Percentiles rank a stretch among this genome's conserved stretches.
These are phyloP conservation scores for Gavia stellata DNA, from an alignment of 2,113 vertebrate species.

Conservation along the genomic window DNA sequence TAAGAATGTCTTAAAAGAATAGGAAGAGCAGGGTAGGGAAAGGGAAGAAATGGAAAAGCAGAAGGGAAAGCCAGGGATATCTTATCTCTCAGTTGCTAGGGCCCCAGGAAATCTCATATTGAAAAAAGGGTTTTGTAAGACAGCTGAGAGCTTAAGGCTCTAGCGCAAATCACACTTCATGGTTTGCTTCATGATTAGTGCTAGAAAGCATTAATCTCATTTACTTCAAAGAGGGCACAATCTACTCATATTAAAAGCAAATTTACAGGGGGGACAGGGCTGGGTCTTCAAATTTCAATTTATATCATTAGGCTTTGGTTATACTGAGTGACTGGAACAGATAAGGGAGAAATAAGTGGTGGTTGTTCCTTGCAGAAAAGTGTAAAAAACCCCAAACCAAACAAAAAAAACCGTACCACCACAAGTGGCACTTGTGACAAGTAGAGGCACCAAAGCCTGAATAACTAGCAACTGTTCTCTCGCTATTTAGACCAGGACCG, in stretches of 20 bases:
- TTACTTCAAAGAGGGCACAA: neutral
- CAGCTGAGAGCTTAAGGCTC: neutral
- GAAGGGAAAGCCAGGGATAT: neutral
- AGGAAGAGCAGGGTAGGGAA: neutral
- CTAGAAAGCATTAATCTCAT: neutral
- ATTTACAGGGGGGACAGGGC: rapidly evolving
- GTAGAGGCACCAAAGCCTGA: neutral
- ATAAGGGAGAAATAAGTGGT: neutral
- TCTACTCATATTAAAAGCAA: neutral
- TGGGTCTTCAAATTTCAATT: neutral
- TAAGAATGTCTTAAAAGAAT: neutral
- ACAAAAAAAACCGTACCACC: neutral
- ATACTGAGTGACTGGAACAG: neutral
- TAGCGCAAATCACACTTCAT: neutral
- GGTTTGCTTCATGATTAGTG: neutral
- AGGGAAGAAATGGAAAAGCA: neutral
- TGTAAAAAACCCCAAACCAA: neutral
- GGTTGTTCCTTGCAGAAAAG: neutral
- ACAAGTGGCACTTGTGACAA: neutral
- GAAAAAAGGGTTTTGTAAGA: neutral
- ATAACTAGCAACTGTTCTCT: neutral
- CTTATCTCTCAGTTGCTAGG: neutral
- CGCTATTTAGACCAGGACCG: neutral
- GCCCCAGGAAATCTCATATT: neutral
- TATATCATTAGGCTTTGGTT: neutral